Base-by-base conservation (phyloP, 1,140 invertebrate species). In the Trichonephila clavipes region DNA sequence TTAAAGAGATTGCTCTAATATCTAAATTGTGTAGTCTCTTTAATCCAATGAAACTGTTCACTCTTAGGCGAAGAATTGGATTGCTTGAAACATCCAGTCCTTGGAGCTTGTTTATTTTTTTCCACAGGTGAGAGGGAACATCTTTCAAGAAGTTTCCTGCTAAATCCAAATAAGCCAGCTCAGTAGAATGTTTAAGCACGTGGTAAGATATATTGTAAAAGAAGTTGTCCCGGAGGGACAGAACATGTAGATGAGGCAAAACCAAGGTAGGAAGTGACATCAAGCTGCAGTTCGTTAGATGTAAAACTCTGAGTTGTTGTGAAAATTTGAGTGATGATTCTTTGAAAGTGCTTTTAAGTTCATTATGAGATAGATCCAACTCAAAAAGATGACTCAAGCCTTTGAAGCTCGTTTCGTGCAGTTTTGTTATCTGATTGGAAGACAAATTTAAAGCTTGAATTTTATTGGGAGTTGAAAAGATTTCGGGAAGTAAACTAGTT, bases 321-420 rank as follows among this genome's bases (percentile, higher is more conserved):
- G 90, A 21, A 58, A 44, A 77, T 12, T 19, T 61, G 58, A 94
- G 77, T 1, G 83, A 58, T 3, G 12, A 40, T 14, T 87, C 40
- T 12, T 77, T 72, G 3, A 69, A 24, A 34, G 40, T 19, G 16
- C 24, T 28, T 44, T 64, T 40, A 6, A 91, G 61, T 28, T 59
- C 44, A 16, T 92, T 92, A 58, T 92, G 91, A 4, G 91, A 92
- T 66, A 98, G 95, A 95, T 98, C 97, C 44, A 99, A 95, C 94
- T 98, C 97, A 82, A 98, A 96, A 61, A 98, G 96, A 94, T 97
- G 97, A 72, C 96, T 96, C 87, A 98, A 96, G 95, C 97, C 97
- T 24, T 97, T 97, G 96, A 98, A 98, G 95, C 98, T 34, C n/a
- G 16, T 14, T 12, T 89, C 97, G 34, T 97, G 97, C 90, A 98